These are phyloP conservation scores for Murina feae DNA, from an alignment of 2,113 vertebrate genomes.

Conservation along the genomic window DNA sequence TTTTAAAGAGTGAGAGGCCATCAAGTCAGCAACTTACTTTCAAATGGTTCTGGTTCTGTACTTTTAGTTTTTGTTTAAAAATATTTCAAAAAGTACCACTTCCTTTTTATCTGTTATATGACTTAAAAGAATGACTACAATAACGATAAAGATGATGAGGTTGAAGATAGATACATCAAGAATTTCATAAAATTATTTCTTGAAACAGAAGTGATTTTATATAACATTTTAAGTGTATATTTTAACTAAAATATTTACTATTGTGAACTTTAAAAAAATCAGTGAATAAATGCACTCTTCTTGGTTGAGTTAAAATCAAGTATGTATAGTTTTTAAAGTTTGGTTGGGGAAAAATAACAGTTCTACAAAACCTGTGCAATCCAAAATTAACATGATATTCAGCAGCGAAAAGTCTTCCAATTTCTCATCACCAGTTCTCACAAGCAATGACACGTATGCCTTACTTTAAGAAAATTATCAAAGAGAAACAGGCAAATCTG, in stretches of 20 bases:
- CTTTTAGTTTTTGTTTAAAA: background rate
- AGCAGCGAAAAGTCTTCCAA: background rate
- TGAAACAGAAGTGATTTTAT: slow-evolving; percentile 26
- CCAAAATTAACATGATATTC: slow-evolving; percentile 21
- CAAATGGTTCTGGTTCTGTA: background rate
- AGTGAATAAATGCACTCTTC: background rate
- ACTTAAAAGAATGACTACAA: background rate
- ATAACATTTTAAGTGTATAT: background rate
- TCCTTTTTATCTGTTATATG: background rate
- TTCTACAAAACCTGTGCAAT: slow-evolving; percentile 11
- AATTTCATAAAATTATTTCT: background rate
- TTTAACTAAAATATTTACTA: slow-evolving; percentile 7
- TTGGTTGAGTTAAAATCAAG: background rate
- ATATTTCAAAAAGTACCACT: background rate
- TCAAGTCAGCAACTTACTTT: background rate
- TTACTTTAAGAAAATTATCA: background rate
- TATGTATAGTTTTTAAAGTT: background rate
- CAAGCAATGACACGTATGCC: background rate
- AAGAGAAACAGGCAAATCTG: background rate
- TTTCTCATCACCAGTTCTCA: background rate
- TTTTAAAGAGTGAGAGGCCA: background rate
- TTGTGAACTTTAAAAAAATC: background rate
- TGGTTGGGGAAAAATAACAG: slow-evolving; percentile 3
- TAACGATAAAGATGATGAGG: background rate
- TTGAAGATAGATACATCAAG: background rate